phyloP scores from a whole-genome alignment of 1,140 invertebrate genomes.

The Psilanteris sp. region DNA sequence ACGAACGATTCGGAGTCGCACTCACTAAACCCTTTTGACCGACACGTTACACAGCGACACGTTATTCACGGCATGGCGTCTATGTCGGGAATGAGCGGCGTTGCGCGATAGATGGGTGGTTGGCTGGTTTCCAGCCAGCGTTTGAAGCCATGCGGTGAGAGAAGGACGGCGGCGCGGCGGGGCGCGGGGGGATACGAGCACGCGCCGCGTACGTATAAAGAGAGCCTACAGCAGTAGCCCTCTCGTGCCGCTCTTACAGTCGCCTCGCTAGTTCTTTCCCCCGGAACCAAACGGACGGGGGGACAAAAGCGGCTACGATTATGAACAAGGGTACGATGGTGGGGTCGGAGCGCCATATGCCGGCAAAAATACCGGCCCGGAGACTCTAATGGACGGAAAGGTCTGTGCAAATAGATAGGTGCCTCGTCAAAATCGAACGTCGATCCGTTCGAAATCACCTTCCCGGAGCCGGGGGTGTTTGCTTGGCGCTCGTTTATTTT shows the following conservation, averaged over 20 bases:
- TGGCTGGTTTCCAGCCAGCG: conserved; percentile 70
- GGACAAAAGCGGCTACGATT: conserved; percentile 58
- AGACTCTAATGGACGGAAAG: conserved; percentile 48
- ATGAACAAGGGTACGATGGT: conserved; percentile 65
- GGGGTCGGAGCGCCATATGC: conserved; percentile 72
- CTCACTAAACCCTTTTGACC: conserved; percentile 27
- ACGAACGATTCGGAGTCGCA: conserved; percentile 2
- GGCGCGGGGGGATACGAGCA: conserved; percentile 75
- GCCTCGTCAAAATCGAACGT: conserved; percentile 36
- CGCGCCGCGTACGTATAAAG: conserved; percentile 73
- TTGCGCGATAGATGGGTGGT: conserved; percentile 74
- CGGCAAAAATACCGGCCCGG: conserved; percentile 60
- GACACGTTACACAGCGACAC: conserved; percentile 50
- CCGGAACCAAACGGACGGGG: conserved; percentile 53
- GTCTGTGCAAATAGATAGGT: conserved; percentile 54
- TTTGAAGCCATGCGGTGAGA: conserved; percentile 62
- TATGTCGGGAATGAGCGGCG: conserved; percentile 77
- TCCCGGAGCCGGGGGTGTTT: conserved; percentile 16
- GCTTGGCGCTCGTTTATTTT: conserved; percentile 36
- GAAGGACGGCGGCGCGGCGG: conserved; percentile 38
- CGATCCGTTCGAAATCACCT: conserved; percentile 19
- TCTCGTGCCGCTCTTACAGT: conserved; percentile 64
- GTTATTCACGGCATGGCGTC: conserved; percentile 77
- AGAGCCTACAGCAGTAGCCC: conserved; percentile 64
- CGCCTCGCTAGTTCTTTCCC: conserved; percentile 50